Conservation (phyloP, 2,888 invertebrate species). For the Dicyrtomina minuta region DNA sequence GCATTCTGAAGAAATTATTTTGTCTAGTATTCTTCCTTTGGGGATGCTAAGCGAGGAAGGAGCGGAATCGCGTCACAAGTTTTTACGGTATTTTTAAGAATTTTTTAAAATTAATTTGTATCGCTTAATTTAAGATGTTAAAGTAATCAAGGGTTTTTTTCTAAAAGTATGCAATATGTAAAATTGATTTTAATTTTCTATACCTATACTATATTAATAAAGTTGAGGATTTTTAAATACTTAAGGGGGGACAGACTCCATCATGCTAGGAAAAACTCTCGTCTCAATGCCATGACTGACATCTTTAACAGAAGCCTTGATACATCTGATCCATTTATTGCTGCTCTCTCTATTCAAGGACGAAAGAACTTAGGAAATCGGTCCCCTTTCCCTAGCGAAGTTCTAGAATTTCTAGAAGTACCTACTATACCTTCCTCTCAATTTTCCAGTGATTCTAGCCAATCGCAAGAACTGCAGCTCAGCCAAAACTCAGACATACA, state of each 20-base stretch:
- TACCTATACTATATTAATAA: no score
- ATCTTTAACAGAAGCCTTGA: conserved; percentile 1
- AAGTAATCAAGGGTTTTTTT: no score
- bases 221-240: no score
- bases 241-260: neutral
- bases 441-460: no score
- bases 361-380: neutral
- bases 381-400: neutral
- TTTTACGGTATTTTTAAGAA: no score
- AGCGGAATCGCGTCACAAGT: conserved; percentile 11
- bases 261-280: neutral
- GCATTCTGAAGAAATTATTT: conserved; percentile 10
- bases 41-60: conserved; percentile 3
- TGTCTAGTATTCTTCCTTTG: neutral
- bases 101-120: no score
- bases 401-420: neutral
- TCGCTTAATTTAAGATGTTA: no score
- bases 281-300: neutral
- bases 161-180: no score
- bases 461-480: no score
- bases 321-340: conserved; percentile 10
- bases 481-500: no score
- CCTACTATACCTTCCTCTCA: neutral
- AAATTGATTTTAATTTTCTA: no score
- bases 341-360: neutral